Percentiles rank a stretch among this genome's conserved stretches.
These are phyloP conservation scores for Sminthurides aquaticus DNA, from an alignment of 2,888 invertebrate genomes.

Conservation along the genomic window DNA sequence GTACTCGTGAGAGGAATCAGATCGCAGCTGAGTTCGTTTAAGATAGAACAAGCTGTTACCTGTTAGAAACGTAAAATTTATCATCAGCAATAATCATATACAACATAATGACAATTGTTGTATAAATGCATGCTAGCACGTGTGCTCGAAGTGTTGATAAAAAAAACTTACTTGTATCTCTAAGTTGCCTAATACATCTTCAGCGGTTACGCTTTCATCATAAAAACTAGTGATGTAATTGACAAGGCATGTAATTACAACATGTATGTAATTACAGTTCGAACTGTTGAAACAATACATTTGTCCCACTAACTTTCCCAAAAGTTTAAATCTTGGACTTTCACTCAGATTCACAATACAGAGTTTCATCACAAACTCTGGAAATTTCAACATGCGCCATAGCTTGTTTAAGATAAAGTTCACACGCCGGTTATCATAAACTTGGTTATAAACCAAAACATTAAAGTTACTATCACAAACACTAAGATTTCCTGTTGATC, in stretches of 20 bases:
- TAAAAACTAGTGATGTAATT: slow-evolving; percentile 18
- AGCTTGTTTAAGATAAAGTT: slow-evolving; percentile 19
- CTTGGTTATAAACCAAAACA: slow-evolving; percentile 14
- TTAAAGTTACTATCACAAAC: slow-evolving; percentile 18
- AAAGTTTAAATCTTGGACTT: slow-evolving; percentile 9
- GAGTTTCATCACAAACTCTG: slow-evolving; percentile 16
- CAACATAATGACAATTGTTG: too few species aligned
- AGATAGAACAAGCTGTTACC: slow-evolving; percentile 16
- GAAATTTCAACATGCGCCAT: slow-evolving; percentile 14
- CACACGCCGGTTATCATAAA: slow-evolving; percentile 18
- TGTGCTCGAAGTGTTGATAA: background rate
- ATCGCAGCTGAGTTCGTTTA: slow-evolving; percentile 15
- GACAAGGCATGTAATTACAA: slow-evolving; percentile 12
- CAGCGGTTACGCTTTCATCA: background rate
- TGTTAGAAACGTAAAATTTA: slow-evolving; percentile 1
- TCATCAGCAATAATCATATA: too few species aligned
- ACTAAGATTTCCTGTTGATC: slow-evolving; percentile 20
- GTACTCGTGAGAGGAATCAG: slow-evolving; percentile 15
- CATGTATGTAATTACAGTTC: slow-evolving; percentile 15
- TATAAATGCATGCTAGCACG: too few species aligned
- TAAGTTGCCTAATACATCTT: slow-evolving; percentile 17
- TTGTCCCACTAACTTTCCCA: slow-evolving; percentile 16
- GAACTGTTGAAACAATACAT: slow-evolving; percentile 12
- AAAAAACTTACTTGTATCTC: slow-evolving; percentile 16
- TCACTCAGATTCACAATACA: slow-evolving; percentile 16